Evolutionary conservation across 2,888 invertebrate genomes (phyloP).

Genomic region (Podotricha telesiphe): DNA sequence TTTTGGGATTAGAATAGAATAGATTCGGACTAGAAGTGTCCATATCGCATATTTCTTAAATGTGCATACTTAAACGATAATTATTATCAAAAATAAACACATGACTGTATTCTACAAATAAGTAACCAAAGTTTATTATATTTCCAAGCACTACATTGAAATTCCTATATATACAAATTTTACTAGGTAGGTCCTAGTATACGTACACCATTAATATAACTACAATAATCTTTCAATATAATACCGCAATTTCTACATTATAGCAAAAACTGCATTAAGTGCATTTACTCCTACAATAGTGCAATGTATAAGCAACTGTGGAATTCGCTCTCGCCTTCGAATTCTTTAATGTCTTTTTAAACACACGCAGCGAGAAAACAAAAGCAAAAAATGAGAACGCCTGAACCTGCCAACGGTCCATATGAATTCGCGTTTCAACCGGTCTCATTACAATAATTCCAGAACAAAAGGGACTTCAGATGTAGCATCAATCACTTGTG

Average conservation of each 20-base stretch:
- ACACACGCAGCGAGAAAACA: conserved; percentile 33
- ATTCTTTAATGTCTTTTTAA: conserved; percentile 36
- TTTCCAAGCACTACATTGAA: too few species aligned
- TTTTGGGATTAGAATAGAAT: background rate
- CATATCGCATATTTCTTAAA: background rate
- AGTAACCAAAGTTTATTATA: too few species aligned
- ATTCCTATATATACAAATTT: background rate
- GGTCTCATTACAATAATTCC: conserved; percentile 32
- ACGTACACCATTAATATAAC: background rate
- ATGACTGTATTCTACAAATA: background rate
- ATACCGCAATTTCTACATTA: background rate
- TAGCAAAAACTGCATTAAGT: conserved; percentile 10
- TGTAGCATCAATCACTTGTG: background rate
- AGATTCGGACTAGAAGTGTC: conserved; percentile 1
- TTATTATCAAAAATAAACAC: background rate
- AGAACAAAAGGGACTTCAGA: conserved; percentile 1
- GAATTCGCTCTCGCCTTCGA: conserved; percentile 38
- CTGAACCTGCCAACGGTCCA: conserved; percentile 39
- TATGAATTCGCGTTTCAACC: conserved; percentile 40
- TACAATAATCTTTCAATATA: conserved; percentile 1
- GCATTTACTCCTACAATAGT: background rate
- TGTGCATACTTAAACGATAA: too few species aligned
- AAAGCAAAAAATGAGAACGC: conserved; percentile 40
- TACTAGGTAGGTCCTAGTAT: background rate
- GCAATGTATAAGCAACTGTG: conserved; percentile 17